Percentiles rank a stretch among this genome's conserved stretches.
Evolutionary conservation across 2,797 vertebrate genomes (phyloP).

Genomic region (Acanthopagrus latus): DNA sequence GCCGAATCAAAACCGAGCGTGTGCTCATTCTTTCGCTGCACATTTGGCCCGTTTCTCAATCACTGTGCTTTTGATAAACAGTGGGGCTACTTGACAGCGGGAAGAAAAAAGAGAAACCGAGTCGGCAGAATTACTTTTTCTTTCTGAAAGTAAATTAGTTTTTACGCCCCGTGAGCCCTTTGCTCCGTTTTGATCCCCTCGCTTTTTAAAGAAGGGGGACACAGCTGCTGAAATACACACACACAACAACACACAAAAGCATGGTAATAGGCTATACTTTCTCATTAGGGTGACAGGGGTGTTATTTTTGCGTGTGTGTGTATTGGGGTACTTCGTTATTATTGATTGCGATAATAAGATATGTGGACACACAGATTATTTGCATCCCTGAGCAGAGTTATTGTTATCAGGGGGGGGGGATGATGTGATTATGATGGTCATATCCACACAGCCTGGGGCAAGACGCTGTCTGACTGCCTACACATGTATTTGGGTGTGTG

Average conservation of each 20-base stretch:
- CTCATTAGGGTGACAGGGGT: conserved; percentile 77
- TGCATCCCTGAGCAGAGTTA: conserved; percentile 86
- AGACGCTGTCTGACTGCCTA: conserved; percentile 70
- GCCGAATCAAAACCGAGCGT: conserved; percentile 49
- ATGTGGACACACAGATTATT: conserved; percentile 85
- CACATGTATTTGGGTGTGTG: conserved; percentile 40
- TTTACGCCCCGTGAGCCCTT: conserved; percentile 73
- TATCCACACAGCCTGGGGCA: conserved; percentile 78
- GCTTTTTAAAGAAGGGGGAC: conserved; percentile 61
- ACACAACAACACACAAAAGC: conserved; percentile 53
- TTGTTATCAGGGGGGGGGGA: conserved; percentile 75
- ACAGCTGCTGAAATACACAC: conserved; percentile 58
- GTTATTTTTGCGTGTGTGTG: conserved; percentile 63
- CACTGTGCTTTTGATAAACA: conserved; percentile 69
- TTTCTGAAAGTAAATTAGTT: conserved; percentile 72
- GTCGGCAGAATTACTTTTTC: conserved; percentile 54
- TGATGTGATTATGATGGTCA: conserved; percentile 83
- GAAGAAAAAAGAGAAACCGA: conserved; percentile 36
- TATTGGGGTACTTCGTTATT: conserved; percentile 72
- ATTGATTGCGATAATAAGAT: conserved; percentile 88
- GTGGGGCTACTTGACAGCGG: conserved; percentile 42
- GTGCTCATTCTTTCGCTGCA: conserved; percentile 45
- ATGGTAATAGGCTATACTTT: conserved; percentile 74
- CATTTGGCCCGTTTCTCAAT: conserved; percentile 67
- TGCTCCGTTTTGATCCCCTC: conserved; percentile 67